These are phyloP conservation scores for Heliconius eleuchia DNA, from an alignment of 1,140 invertebrate genomes.

Conservation along the genomic window DNA sequence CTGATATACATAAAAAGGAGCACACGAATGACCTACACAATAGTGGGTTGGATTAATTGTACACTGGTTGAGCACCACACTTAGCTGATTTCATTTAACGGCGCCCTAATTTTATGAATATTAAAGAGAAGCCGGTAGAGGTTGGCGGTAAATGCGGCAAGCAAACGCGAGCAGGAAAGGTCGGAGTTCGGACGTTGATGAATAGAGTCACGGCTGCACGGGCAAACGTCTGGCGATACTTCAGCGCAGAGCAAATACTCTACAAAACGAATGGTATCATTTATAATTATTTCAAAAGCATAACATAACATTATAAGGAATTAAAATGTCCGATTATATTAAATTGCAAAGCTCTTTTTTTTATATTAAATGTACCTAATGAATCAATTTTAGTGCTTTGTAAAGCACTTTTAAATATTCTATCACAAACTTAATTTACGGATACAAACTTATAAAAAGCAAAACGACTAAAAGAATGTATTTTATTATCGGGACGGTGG, in stretches of 20 bases:
- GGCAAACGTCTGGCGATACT: constrained; percentile 24
- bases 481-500: constrained; percentile 29
- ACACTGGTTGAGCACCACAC: constrained; percentile 10
- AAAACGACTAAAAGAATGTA: constrained; percentile 16
- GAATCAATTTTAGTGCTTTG: neutral
- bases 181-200: constrained; percentile 38
- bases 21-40: constrained; percentile 22
- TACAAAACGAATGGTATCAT: constrained; percentile 14
- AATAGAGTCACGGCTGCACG: constrained; percentile 29
- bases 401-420: neutral
- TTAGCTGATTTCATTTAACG: constrained; percentile 23
- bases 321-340: neutral
- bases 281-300: constrained; percentile 21
- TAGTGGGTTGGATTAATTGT: constrained; percentile 26
- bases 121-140: constrained; percentile 18
- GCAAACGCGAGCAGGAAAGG: constrained; percentile 32
- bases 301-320: constrained; percentile 5
- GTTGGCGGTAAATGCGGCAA: constrained; percentile 19
- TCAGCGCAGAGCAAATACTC: constrained; percentile 16
- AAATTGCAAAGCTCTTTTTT: neutral
- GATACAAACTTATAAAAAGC: neutral
- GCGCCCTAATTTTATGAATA: constrained; percentile 34
- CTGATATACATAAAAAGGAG: constrained; percentile 16
- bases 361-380: neutral
- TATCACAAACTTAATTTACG: neutral